phyloP scores from a whole-genome alignment of 2,797 vertebrate species.

The Arnoldichthys spilopterus region DNA sequence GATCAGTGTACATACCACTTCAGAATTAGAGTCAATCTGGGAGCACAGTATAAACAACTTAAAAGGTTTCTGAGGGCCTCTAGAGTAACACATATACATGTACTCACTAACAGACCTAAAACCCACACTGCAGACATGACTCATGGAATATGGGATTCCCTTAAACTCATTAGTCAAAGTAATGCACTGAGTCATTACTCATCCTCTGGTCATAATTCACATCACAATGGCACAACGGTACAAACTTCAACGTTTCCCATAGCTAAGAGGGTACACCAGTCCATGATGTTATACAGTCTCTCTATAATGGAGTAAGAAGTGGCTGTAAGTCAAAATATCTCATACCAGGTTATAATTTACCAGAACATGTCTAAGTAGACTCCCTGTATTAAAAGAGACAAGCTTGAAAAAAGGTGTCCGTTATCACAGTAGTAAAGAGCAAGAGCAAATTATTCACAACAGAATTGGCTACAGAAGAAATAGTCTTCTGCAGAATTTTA shows the following conservation, averaged over 20 bases:
- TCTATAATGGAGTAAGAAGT: background rate
- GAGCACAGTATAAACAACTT: background rate
- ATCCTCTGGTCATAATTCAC: background rate
- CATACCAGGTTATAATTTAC: background rate
- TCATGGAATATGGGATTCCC: background rate
- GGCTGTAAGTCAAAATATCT: background rate
- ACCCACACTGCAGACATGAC: background rate
- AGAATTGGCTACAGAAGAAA: background rate
- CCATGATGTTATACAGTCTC: background rate
- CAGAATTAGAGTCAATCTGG: background rate
- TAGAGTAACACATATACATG: background rate
- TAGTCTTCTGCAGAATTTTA: too few species aligned
- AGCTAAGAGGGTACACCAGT: background rate
- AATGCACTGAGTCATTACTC: background rate
- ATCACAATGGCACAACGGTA: background rate
- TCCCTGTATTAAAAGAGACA: background rate
- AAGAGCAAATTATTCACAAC: background rate
- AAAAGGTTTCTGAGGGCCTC: background rate
- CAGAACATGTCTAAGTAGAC: background rate
- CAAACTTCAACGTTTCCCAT: background rate
- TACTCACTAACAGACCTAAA: background rate
- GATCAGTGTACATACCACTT: constrained; percentile 6
- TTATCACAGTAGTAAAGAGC: background rate
- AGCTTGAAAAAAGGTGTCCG: too few species aligned
- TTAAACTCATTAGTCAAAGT: constrained; percentile 1